Evolutionary conservation across 1,140 invertebrate genomes (phyloP).

Genomic region (Scylla paramamosain): DNA sequence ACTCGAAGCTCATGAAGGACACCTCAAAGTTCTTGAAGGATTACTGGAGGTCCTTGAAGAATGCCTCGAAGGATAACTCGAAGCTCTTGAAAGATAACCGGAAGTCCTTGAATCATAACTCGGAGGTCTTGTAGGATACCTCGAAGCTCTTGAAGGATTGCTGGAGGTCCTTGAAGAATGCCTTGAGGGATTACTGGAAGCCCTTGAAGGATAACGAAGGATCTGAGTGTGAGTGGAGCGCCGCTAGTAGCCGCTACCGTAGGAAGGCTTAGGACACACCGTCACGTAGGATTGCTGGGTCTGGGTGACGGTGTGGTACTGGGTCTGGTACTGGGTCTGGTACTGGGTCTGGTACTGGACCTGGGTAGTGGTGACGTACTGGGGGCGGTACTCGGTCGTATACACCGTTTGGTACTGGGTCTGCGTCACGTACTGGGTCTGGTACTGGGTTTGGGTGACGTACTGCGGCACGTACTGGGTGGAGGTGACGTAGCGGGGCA

Average conservation of each 20-base stretch:
- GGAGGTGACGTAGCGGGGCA: conserved; percentile 56
- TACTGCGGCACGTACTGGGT: conserved; percentile 68
- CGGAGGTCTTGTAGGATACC: too few relatives aligned
- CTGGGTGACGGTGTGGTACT: conserved; percentile 63
- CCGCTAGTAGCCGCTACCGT: neutral
- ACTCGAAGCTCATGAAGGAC: too few relatives aligned
- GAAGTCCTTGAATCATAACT: too few relatives aligned
- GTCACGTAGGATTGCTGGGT: conserved; percentile 69
- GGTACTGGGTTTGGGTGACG: conserved; percentile 63
- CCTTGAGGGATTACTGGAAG: too few relatives aligned
- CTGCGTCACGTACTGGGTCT: conserved; percentile 61
- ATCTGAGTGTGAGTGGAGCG: too few relatives aligned
- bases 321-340: conserved; percentile 46
- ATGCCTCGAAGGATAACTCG: too few relatives aligned
- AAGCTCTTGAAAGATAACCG: too few relatives aligned
- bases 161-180: too few relatives aligned
- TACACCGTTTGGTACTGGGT: conserved; percentile 69
- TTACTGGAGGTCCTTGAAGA: too few relatives aligned
- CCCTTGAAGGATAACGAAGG: too few relatives aligned
- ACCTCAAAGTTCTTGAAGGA: too few relatives aligned
- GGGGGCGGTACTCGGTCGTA: conserved; percentile 33
- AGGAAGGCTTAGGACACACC: conserved; percentile 63
- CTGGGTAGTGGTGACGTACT: conserved; percentile 65
- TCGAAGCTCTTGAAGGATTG: too few relatives aligned
- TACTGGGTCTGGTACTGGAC: conserved; percentile 62